Percentiles rank a stretch among this genome's conserved stretches.
These are phyloP conservation scores for Syngnathus floridae DNA, from an alignment of 2,113 vertebrate species.

Conservation along the genomic window DNA sequence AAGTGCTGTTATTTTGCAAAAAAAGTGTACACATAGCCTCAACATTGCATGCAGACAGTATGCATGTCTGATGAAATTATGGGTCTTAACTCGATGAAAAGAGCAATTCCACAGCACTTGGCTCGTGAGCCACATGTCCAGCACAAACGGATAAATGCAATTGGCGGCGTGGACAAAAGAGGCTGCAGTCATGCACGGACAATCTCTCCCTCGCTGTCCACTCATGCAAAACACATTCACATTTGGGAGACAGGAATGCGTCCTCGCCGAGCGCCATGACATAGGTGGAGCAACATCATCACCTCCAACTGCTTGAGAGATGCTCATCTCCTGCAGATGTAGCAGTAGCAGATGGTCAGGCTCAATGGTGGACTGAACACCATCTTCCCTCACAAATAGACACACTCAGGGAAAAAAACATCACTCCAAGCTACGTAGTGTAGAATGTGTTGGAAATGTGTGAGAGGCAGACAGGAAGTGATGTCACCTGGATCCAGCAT, in stretches of 20 bases:
- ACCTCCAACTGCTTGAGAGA: conserved; percentile 5
- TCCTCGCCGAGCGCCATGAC: not conserved
- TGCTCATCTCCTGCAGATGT: conserved; percentile 51
- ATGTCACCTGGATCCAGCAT: not conserved
- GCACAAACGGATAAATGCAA: not conserved
- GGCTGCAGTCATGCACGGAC: not conserved
- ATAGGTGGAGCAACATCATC: not conserved
- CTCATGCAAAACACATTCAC: conserved; percentile 1
- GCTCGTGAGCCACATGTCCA: not conserved
- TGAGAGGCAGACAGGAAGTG: not conserved
- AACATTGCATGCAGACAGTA: not conserved
- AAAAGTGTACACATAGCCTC: not conserved
- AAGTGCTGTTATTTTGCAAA: not conserved
- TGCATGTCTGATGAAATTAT: not conserved
- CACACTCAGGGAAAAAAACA: too few species aligned
- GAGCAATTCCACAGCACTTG: not conserved
- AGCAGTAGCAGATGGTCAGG: conserved; percentile 57
- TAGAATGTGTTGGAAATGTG: not conserved
- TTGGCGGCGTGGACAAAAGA: not conserved
- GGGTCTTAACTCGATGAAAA: not conserved
- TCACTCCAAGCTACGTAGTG: not conserved
- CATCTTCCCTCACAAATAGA: not conserved
- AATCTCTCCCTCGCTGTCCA: not conserved
- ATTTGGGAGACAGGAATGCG: not conserved
- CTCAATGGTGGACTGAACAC: conserved; percentile 18